phyloP scores from a whole-genome alignment of 2,797 vertebrate genomes.

The Galagoides demidoff region DNA sequence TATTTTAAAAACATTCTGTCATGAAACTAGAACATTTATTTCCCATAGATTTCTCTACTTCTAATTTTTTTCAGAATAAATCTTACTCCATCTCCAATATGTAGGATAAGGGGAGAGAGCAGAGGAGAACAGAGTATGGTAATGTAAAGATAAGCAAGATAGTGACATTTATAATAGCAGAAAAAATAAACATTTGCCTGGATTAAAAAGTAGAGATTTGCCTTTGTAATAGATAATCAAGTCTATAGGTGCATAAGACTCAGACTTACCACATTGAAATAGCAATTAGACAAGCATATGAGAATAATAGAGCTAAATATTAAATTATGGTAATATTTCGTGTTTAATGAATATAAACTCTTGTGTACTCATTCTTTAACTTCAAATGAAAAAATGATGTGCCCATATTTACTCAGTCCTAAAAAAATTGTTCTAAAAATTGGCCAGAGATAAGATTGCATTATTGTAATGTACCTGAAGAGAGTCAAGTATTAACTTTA shows the following conservation, averaged over 20 bases:
- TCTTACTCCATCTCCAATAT: neutral
- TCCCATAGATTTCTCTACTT: neutral
- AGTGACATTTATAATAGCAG: neutral
- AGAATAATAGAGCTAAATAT: neutral
- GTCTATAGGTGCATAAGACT: neutral
- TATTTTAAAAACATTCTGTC: neutral
- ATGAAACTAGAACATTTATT: neutral
- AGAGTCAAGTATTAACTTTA: neutral
- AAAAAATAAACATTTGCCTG: neutral
- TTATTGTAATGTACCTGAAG: neutral
- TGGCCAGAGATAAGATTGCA: neutral
- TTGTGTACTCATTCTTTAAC: neutral
- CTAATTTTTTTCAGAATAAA: neutral
- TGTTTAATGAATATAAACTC: neutral
- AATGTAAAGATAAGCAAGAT: neutral
- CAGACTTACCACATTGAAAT: neutral
- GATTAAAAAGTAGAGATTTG: neutral
- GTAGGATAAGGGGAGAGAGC: neutral
- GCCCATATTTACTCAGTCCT: neutral
- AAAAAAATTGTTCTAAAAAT: neutral
- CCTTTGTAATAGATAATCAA: neutral
- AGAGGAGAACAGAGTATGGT: neutral
- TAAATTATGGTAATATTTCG: neutral
- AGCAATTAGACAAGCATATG: neutral
- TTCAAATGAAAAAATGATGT: neutral